Evolutionary conservation across 2,797 vertebrate genomes (phyloP).

Genomic region (Sardinella longiceps): DNA sequence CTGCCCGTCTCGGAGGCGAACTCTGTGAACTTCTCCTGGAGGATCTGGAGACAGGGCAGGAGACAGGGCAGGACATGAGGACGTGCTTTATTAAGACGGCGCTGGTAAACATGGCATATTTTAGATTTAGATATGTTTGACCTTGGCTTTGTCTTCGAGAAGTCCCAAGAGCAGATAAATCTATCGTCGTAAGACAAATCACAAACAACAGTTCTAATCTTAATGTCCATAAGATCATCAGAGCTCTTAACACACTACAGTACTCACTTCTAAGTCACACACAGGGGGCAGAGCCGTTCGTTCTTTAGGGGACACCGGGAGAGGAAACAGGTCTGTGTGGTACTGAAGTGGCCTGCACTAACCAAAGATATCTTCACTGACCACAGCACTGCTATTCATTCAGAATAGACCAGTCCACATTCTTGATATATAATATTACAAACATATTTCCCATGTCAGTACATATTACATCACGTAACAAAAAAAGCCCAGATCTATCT

Average conservation of each 20-base stretch:
- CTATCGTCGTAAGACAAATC: not conserved
- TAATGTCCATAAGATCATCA: not conserved
- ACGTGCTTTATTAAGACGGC: not conserved
- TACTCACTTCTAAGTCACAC: not conserved
- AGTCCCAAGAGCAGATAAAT: slow-evolving; percentile 17
- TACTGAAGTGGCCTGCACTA: not conserved
- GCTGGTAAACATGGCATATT: not conserved
- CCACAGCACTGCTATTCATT: not conserved
- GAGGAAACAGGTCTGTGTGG: not conserved
- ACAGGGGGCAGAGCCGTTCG: not conserved
- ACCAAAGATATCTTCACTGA: not conserved
- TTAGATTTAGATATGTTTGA: slow-evolving; percentile 21
- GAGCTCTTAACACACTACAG: not conserved
- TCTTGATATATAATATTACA: not conserved
- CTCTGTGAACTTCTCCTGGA: slow-evolving; percentile 95
- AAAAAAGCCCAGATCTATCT: not conserved
- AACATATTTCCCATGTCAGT: not conserved
- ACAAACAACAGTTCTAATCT: not conserved
- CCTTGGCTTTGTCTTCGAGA: slow-evolving; percentile 20
- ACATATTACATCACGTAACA: not conserved
- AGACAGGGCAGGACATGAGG: not conserved
- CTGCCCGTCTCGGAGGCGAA: slow-evolving; percentile 87
- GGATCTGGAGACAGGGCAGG: slow-evolving; percentile 66
- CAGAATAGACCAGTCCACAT: not conserved
- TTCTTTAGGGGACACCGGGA: not conserved